These are phyloP conservation scores for Ptilonorhynchus violaceus DNA, from an alignment of 2,113 vertebrate genomes.

Conservation along the genomic window DNA sequence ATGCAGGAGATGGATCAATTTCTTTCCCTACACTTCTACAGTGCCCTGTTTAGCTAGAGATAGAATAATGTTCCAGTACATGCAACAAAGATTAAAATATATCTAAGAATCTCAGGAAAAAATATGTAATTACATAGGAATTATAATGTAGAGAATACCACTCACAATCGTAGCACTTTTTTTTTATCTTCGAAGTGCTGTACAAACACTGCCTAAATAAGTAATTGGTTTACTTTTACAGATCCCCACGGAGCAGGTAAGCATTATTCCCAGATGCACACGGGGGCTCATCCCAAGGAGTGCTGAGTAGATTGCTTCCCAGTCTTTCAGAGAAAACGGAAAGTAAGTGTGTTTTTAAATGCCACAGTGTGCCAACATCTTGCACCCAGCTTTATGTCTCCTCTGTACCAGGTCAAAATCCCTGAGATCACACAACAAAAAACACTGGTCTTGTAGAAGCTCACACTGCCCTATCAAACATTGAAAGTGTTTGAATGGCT, in stretches of 20 bases:
- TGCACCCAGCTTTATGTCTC: background rate
- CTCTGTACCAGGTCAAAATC: background rate
- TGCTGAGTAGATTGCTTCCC: background rate
- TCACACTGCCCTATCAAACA: background rate
- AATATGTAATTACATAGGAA: background rate
- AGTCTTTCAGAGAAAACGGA: background rate
- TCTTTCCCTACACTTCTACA: background rate
- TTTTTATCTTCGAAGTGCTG: constrained; percentile 6
- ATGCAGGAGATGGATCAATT: constrained; percentile 61
- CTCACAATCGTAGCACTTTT: background rate
- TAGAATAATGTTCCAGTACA: background rate
- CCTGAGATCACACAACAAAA: background rate
- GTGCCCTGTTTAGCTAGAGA: constrained; percentile 12
- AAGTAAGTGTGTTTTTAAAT: background rate
- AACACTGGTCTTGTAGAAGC: background rate
- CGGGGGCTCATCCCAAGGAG: background rate
- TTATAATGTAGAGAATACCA: background rate
- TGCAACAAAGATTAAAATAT: constrained; percentile 21
- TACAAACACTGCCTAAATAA: background rate
- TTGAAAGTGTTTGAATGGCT: background rate
- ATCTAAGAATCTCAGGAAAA: background rate
- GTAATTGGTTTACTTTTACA: background rate
- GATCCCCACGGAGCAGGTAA: background rate
- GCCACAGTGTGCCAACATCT: background rate
- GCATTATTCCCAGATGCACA: background rate